phyloP scores from a whole-genome alignment of 2,888 invertebrate species.

The Ectropis crepuscularia region DNA sequence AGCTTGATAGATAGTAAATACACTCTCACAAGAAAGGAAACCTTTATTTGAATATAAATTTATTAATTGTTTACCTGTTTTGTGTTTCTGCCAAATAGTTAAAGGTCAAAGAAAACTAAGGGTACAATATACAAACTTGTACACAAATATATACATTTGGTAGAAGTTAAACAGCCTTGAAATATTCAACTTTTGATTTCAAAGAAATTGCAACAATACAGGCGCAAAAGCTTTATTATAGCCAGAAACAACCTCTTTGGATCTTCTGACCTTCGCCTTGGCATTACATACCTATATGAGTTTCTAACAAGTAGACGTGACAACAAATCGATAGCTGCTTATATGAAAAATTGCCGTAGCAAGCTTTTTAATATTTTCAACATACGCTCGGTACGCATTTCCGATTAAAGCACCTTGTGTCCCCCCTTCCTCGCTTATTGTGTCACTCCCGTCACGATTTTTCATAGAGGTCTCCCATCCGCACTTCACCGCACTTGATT shows the following conservation, averaged over 20 bases:
- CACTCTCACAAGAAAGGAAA: no score
- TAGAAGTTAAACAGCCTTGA: not conserved
- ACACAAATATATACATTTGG: not conserved
- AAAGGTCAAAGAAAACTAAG: not conserved
- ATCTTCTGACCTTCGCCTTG: slow-evolving; percentile 46
- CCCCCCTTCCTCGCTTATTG: slow-evolving; percentile 72
- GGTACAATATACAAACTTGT: no score
- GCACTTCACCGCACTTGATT: slow-evolving; percentile 82
- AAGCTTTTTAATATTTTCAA: slow-evolving; percentile 40
- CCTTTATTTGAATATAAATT: no score
- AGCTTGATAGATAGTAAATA: no score
- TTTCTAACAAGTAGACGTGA: slow-evolving; percentile 44
- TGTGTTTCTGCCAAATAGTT: no score
- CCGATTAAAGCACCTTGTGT: slow-evolving; percentile 76
- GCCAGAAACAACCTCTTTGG: slow-evolving; percentile 14
- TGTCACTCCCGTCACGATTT: slow-evolving; percentile 80
- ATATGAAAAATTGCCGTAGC: slow-evolving; percentile 9
- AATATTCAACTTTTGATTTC: not conserved
- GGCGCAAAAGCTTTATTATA: slow-evolving; percentile 20
- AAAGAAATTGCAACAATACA: slow-evolving; percentile 5
- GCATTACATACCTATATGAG: slow-evolving; percentile 43
- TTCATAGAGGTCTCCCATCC: slow-evolving; percentile 80
- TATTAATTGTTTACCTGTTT: no score
- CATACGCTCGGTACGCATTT: slow-evolving; percentile 59
- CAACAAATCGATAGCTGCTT: slow-evolving; percentile 30